Conservation (phyloP, 2,113 vertebrate species). For the Nothobranchius furzeri region DNA sequence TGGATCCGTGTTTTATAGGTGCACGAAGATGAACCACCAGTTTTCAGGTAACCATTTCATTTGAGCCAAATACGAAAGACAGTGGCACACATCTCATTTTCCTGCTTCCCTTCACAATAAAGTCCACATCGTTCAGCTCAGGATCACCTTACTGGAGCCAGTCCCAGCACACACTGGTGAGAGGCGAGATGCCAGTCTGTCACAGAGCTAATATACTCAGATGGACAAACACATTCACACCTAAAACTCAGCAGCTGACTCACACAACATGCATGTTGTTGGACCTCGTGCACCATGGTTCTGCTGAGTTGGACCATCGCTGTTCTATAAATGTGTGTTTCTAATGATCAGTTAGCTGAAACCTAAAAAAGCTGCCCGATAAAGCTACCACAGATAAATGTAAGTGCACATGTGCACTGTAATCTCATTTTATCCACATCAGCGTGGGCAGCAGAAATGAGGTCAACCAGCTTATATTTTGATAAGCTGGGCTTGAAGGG, state of each 20-base stretch:
- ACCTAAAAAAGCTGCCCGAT: background rate
- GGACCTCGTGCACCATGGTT: background rate
- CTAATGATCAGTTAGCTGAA: background rate
- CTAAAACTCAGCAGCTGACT: conserved; percentile 16
- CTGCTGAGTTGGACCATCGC: background rate
- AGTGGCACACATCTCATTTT: no score
- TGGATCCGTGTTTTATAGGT: no score
- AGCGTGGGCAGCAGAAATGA: conserved; percentile 54
- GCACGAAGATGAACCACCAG: no score
- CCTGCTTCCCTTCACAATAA: background rate
- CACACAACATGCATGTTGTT: conserved; percentile 25
- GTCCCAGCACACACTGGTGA: conserved; percentile 15
- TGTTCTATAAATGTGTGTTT: background rate
- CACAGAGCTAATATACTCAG: conserved; percentile 23
- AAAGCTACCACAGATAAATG: conserved; percentile 19
- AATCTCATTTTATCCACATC: conserved; percentile 64
- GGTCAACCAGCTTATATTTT: conserved; percentile 63
- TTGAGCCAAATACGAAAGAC: no score
- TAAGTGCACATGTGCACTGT: conserved; percentile 21
- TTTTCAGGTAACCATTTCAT: no score
- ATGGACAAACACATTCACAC: conserved; percentile 38
- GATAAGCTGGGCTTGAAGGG: conserved; percentile 60
- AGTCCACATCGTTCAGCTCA: background rate
- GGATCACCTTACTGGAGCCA: conserved; percentile 17
- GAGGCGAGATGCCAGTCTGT: conserved; percentile 31